phyloP scores from a whole-genome alignment of 2,888 invertebrate genomes.

The Gastracanthus pulcherrimus region DNA sequence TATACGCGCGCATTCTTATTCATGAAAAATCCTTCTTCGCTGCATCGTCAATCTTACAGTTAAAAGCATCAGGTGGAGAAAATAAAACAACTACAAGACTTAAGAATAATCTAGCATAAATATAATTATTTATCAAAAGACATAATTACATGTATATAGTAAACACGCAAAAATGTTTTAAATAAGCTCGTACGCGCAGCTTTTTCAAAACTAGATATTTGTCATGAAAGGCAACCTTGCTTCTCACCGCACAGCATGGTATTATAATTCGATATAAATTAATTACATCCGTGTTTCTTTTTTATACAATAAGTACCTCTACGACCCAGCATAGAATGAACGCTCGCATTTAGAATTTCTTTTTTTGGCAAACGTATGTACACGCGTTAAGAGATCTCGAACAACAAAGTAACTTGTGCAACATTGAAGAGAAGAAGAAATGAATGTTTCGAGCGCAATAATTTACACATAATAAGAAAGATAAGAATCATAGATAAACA shows the following conservation, averaged over 20 bases:
- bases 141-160: not conserved
- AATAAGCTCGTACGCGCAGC: not conserved
- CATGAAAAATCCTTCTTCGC: too few species aligned
- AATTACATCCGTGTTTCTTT: not conserved
- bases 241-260: not conserved
- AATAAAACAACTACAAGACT: not conserved
- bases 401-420: not conserved
- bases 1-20: not conserved
- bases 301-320: not conserved
- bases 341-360: not conserved
- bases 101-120: not conserved
- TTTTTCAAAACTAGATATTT: not conserved
- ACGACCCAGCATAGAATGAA: slow-evolving; percentile 15
- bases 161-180: not conserved
- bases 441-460: too few species aligned
- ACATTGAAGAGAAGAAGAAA: not conserved
- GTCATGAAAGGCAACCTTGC: not conserved
- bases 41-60: too few species aligned
- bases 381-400: not conserved
- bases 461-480: too few species aligned
- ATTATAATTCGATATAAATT: not conserved
- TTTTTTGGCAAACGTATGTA: not conserved
- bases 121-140: slow-evolving; percentile 29
- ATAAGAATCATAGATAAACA: too few species aligned
- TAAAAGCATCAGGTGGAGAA: too few species aligned